phyloP scores from a whole-genome alignment of 2,797 vertebrate species.

The Mycteria americana region DNA sequence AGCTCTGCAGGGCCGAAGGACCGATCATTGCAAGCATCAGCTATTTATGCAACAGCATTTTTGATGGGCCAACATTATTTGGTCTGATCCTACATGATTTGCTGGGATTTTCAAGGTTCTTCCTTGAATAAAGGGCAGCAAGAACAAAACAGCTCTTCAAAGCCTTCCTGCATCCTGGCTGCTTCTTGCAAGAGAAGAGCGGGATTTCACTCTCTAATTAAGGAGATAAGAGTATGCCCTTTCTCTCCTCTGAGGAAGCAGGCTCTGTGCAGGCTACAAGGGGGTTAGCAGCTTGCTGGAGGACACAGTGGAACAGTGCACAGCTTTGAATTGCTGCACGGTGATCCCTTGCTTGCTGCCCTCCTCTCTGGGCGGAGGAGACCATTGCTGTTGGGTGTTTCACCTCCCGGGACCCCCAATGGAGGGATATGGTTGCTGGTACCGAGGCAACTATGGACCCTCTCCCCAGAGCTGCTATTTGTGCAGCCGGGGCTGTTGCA shows the following conservation, averaged over 20 bases:
- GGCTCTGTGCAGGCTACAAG: background rate
- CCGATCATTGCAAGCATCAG: fast-evolving
- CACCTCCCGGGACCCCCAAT: fast-evolving
- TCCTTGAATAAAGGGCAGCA: background rate
- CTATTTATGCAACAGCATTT: background rate
- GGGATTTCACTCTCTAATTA: background rate
- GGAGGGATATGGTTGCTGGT: fast-evolving
- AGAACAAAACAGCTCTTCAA: background rate
- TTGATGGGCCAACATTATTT: background rate
- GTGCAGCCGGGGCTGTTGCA: background rate
- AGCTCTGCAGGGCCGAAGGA: background rate
- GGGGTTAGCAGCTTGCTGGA: background rate
- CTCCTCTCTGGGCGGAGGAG: background rate
- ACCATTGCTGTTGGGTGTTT: background rate
- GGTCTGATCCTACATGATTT: background rate
- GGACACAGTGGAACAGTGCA: background rate
- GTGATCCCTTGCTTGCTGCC: background rate
- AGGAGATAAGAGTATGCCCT: background rate
- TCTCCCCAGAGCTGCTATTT: no score
- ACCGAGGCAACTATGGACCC: no score
- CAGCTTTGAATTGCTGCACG: fast-evolving
- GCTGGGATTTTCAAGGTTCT: background rate
- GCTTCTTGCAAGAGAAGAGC: background rate
- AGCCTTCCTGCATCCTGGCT: background rate
- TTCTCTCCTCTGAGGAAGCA: background rate